Base-by-base conservation (phyloP, 2,888 invertebrate species). In the Autographa gamma region DNA sequence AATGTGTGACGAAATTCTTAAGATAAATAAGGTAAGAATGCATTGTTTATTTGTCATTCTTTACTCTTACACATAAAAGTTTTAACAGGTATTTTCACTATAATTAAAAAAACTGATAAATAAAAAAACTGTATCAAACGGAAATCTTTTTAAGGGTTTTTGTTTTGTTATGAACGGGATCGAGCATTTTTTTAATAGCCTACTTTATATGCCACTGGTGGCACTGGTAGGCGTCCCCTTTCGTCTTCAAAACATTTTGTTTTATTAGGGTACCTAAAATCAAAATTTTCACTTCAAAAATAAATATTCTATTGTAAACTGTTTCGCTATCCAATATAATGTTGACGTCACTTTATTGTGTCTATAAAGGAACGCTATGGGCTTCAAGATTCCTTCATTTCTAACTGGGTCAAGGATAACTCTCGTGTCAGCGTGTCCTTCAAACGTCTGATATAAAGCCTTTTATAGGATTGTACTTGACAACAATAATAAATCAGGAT, bases 351-450 rank as follows among this genome's bases (percentile, higher is more conserved):
- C 11, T 56, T 19, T 25, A 59, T 31, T 9, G 0, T 32, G 32
- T 16, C 32, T 32, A 31, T 32, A 32, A 54, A 19, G n/a, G 2
- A n/a, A 64, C 48, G 18, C 48, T 62, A 59, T 58, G 66, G 31
- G 14, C 34, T 11, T 25, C 34, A 52, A 66, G 52, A 56, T 59
- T 60, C 76, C 64, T 58, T 31, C 16, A 38, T 60, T 64, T 62
- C 38, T 4, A 76, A 79, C 63, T 70, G 58, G 81, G 77, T 77
- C 75, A 82, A 79, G 81, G 83, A 61, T 52, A 75, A 8, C 48
- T 60, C 52, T 71, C 61, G 34, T 31, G 38, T 63, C 62, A 54
- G 41, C 54, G 32, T 19, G 19, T 56, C 54, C 25, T 11, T 54
- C 48, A 61, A 76, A 69, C 65, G 64, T 62, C 63, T 71, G 70